These are phyloP conservation scores for Anableps anableps DNA, from an alignment of 2,797 vertebrate species.

Conservation along the genomic window DNA sequence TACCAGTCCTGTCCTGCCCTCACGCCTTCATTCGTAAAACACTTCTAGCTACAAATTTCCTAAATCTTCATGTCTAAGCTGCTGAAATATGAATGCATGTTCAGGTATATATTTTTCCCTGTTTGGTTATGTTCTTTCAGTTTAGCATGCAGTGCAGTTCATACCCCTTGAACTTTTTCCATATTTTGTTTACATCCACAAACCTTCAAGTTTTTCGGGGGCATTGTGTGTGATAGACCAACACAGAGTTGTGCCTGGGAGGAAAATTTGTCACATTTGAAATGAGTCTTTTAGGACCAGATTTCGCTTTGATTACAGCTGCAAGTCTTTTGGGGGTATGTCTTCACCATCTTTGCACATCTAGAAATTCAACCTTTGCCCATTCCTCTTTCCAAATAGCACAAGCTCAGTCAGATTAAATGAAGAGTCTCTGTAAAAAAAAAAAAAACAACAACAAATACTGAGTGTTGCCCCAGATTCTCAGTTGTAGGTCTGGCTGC, in stretches of 20 bases:
- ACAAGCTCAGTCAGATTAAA: background rate
- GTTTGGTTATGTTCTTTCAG: background rate
- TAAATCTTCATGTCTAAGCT: background rate
- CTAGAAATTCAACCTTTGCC: too few species aligned
- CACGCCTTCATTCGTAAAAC: constrained; percentile 10
- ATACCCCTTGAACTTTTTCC: background rate
- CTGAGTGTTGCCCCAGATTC: background rate
- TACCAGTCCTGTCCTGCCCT: constrained; percentile 31
- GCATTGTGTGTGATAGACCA: too few species aligned
- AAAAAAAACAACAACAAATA: background rate
- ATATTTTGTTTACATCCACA: background rate
- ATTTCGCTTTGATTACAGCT: too few species aligned
- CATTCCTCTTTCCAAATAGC: background rate
- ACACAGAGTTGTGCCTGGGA: too few species aligned
- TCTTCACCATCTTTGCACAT: background rate
- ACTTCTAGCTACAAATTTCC: constrained; percentile 12
- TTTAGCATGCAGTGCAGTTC: background rate
- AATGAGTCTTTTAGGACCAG: too few species aligned
- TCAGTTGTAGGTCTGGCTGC: background rate
- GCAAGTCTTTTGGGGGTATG: too few species aligned
- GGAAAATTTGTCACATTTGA: too few species aligned
- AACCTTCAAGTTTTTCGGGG: background rate
- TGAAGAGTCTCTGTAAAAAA: background rate
- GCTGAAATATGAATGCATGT: background rate
- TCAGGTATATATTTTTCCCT: background rate